Percentiles rank a stretch among this genome's conserved stretches.
These are phyloP conservation scores for Lithophane semibrunnea DNA, from an alignment of 2,888 invertebrate species.

Conservation along the genomic window DNA sequence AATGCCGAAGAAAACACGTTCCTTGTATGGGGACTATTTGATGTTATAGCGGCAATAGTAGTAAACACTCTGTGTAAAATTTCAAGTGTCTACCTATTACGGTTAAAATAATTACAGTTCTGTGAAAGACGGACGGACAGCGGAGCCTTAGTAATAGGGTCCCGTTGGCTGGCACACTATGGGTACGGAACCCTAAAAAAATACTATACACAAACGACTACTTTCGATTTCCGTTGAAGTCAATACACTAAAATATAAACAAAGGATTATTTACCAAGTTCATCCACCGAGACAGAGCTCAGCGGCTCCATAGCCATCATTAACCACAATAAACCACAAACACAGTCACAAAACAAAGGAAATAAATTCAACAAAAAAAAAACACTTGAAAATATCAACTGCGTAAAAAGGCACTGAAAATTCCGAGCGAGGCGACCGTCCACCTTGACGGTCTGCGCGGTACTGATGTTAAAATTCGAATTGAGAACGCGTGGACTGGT, in stretches of 20 bases:
- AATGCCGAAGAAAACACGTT: background rate
- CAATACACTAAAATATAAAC: slow-evolving; percentile 45
- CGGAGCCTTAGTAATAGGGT: background rate
- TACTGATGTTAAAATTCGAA: slow-evolving; percentile 76
- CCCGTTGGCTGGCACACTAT: background rate
- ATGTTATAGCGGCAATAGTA: background rate
- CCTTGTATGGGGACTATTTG: background rate
- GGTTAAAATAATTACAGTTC: no score
- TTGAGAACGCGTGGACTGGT: slow-evolving; percentile 73
- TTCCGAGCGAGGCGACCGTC: slow-evolving; percentile 63
- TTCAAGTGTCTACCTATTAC: no score
- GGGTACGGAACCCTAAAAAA: slow-evolving; percentile 8
- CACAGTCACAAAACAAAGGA: slow-evolving; percentile 27
- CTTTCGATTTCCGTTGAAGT: slow-evolving; percentile 53
- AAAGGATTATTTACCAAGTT: slow-evolving; percentile 62
- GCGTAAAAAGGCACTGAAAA: slow-evolving; percentile 51
- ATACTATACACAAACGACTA: background rate
- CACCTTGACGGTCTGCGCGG: slow-evolving; percentile 73
- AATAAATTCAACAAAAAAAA: slow-evolving; percentile 9
- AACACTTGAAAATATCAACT: slow-evolving; percentile 50
- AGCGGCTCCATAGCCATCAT: slow-evolving; percentile 68
- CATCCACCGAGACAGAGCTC: slow-evolving; percentile 65
- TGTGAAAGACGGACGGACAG: background rate
- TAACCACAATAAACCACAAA: slow-evolving; percentile 15
- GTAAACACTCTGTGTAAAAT: background rate